Evolutionary conservation across 2,888 invertebrate species (phyloP).

Genomic region (Anarsia innoxiella): DNA sequence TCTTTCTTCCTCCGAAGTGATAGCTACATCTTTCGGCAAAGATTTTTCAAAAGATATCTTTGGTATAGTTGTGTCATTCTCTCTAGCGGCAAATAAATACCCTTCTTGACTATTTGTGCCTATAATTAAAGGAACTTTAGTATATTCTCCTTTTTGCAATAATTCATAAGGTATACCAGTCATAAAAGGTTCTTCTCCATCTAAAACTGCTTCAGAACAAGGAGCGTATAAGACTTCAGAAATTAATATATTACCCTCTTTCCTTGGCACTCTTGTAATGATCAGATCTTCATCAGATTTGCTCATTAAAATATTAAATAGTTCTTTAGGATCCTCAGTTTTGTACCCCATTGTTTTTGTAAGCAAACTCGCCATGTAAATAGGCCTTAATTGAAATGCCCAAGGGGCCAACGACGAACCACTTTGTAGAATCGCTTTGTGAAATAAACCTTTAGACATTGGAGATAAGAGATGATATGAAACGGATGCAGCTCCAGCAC

Average conservation of each 20-base stretch:
- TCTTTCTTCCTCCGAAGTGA: conserved; percentile 30
- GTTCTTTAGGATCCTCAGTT: conserved; percentile 38
- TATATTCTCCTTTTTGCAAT: conserved; percentile 37
- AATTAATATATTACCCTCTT: conserved; percentile 33
- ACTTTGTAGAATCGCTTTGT: conserved; percentile 55
- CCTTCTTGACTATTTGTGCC: conserved; percentile 51
- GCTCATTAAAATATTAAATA: conserved; percentile 41
- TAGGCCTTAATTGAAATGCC: conserved; percentile 47
- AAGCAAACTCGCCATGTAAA: conserved; percentile 43
- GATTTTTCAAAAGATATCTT: conserved; percentile 38
- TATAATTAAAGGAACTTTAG: conserved; percentile 53
- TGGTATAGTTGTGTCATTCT: conserved; percentile 38
- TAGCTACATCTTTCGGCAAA: conserved; percentile 46
- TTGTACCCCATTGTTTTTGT: conserved; percentile 44
- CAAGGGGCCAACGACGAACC: conserved; percentile 50
- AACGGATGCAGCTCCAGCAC: conserved; percentile 52
- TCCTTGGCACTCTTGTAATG: conserved; percentile 43
- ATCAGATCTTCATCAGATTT: conserved; percentile 45
- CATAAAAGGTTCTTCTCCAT: conserved; percentile 52
- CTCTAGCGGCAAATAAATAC: conserved; percentile 36
- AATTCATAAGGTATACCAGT: conserved; percentile 41
- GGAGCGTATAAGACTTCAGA: conserved; percentile 48
- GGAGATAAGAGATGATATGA: conserved; percentile 51
- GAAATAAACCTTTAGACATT: conserved; percentile 55
- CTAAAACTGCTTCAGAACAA: conserved; percentile 42